These are phyloP conservation scores for Amaurobius ferox DNA, from an alignment of 2,888 invertebrate genomes.

Conservation along the genomic window DNA sequence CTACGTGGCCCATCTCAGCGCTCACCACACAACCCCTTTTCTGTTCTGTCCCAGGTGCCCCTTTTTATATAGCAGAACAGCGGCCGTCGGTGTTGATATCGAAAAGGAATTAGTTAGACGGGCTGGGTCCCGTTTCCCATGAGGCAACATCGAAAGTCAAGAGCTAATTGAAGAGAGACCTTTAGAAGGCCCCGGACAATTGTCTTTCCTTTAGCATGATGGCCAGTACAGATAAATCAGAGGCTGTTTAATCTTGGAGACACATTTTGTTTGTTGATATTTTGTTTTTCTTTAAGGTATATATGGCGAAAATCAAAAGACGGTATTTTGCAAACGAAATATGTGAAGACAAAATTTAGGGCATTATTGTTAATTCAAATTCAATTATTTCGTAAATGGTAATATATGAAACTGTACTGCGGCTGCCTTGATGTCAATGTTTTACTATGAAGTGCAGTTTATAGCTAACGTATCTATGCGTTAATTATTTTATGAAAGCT, in stretches of 20 bases:
- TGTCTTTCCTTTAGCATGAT: slow-evolving; percentile 59
- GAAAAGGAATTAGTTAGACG: slow-evolving; percentile 62
- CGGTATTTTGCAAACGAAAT: too few species aligned
- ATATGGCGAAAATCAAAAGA: too few species aligned
- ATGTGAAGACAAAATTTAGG: too few species aligned
- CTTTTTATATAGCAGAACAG: slow-evolving; percentile 7
- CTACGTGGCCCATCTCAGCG: not conserved
- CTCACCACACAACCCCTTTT: slow-evolving; percentile 18
- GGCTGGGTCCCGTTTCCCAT: slow-evolving; percentile 18
- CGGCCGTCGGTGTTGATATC: slow-evolving; percentile 61
- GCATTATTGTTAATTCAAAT: too few species aligned
- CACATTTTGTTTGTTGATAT: slow-evolving; percentile 5
- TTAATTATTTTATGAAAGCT: too few species aligned
- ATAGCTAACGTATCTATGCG: too few species aligned
- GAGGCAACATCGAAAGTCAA: slow-evolving; percentile 40
- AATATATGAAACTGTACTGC: too few species aligned
- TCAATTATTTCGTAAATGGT: too few species aligned
- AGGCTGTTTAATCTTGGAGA: slow-evolving; percentile 23
- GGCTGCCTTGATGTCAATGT: too few species aligned
- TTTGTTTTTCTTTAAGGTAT: too few species aligned
- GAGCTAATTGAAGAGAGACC: slow-evolving; percentile 71
- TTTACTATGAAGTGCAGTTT: too few species aligned
- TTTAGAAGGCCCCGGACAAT: slow-evolving; percentile 68
- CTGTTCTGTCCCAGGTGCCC: slow-evolving; percentile 47
- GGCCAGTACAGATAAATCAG: slow-evolving; percentile 33